Conservation (phyloP, 2,888 invertebrate genomes). For the Gymnoscelis rufifasciata region DNA sequence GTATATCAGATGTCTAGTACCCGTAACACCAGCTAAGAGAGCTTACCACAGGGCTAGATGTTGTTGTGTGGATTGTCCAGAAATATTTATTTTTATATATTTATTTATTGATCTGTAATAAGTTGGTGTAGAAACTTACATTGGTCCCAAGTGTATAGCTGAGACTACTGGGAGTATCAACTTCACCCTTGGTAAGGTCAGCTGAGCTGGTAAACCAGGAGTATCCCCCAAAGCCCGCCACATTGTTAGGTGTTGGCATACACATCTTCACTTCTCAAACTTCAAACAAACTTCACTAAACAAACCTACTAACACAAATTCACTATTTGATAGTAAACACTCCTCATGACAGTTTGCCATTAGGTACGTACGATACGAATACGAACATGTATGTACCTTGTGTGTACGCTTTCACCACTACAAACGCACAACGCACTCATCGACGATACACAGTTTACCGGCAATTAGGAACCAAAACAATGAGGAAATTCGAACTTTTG, state of each 20-base stretch:
- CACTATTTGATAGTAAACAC: constrained; percentile 73
- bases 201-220: constrained; percentile 75
- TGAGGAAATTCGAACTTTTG: constrained; percentile 38
- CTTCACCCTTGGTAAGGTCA: constrained; percentile 72
- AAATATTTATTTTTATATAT: too few species aligned
- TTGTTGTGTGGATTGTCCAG: too few species aligned
- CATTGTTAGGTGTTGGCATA: constrained; percentile 78
- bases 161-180: constrained; percentile 72
- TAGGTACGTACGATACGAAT: constrained; percentile 49
- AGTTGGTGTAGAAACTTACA: constrained; percentile 47
- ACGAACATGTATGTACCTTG: constrained; percentile 72
- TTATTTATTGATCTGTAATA: too few species aligned
- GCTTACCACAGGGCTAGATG: too few species aligned
- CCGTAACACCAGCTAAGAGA: too few species aligned
- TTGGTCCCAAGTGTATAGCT: constrained; percentile 74
- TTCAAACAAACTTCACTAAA: constrained; percentile 53
- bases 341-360: constrained; percentile 75
- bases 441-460: constrained; percentile 59
- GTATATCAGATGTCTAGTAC: too few species aligned
- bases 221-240: constrained; percentile 75
- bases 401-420: constrained; percentile 75
- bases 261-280: constrained; percentile 59
- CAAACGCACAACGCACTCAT: constrained; percentile 69
- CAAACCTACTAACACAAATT: constrained; percentile 67
- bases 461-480: constrained; percentile 32